phyloP scores from a whole-genome alignment of 1,140 invertebrate genomes.

The Araneus ventricosus region DNA sequence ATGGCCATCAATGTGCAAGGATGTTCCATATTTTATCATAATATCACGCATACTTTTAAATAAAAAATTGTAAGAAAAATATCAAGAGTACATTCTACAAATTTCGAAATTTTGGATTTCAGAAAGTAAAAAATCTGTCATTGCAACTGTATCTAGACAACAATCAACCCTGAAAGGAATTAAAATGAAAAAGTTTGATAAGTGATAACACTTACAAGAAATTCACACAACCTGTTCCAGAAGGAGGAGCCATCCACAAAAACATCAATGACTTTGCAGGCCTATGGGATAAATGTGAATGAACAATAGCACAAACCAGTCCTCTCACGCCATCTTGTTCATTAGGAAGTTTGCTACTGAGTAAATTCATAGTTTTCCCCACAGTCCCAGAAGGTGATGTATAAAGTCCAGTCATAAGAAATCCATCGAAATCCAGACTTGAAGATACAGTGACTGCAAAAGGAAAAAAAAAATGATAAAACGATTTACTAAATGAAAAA shows the following conservation, averaged over 20 bases:
- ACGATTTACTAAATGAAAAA: not conserved
- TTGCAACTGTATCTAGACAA: not conserved
- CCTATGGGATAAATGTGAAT: constrained; percentile 78
- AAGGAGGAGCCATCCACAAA: constrained; percentile 80
- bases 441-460: constrained; percentile 78
- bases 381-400: constrained; percentile 76
- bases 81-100: no score
- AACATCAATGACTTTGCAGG: constrained; percentile 79
- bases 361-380: constrained; percentile 76
- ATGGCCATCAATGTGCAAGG: no score
- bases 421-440: constrained; percentile 80
- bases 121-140: no score
- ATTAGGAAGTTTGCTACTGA: constrained; percentile 31
- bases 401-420: constrained; percentile 81
- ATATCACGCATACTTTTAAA: no score
- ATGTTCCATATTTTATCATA: no score
- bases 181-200: not conserved
- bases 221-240: constrained; percentile 81
- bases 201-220: constrained; percentile 79
- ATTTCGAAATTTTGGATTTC: not conserved
- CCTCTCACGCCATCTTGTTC: constrained; percentile 77
- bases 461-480: constrained; percentile 70
- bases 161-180: no score
- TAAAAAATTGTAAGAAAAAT: no score
- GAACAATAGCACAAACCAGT: constrained; percentile 80